These are phyloP conservation scores for Phalacrocorax aristotelis DNA, from an alignment of 2,113 vertebrate genomes.

Conservation along the genomic window DNA sequence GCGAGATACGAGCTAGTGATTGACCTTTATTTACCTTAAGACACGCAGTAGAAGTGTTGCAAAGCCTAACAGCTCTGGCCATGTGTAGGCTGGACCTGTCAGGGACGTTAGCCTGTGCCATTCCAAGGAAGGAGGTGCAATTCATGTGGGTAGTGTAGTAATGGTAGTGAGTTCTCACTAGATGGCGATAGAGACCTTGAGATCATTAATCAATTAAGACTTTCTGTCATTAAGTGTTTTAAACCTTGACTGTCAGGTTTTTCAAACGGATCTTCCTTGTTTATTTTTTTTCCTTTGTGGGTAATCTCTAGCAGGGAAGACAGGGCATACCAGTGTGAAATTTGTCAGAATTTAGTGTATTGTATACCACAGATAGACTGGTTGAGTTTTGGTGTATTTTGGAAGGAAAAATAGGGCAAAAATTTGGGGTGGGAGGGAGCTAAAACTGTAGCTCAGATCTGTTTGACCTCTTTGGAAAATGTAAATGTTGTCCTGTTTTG, in stretches of 20 bases:
- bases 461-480: background rate
- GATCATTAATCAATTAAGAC: conserved; percentile 74
- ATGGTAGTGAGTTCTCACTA: conserved; percentile 70
- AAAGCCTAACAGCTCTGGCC: background rate
- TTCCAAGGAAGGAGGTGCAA: background rate
- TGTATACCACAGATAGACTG: background rate
- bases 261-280: background rate
- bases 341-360: background rate
- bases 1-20: rapidly evolving
- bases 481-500: background rate
- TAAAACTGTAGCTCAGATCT: background rate
- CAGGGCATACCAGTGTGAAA: background rate
- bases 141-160: background rate
- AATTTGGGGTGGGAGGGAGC: background rate
- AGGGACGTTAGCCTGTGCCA: background rate
- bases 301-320: background rate
- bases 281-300: background rate
- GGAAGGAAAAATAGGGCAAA: background rate
- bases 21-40: background rate
- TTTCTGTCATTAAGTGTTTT: background rate
- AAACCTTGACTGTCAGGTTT: background rate
- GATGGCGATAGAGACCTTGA: conserved; percentile 81
- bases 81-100: background rate
- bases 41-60: background rate
- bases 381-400: background rate